A percentile compares a stretch with the other conserved stretches of the same genome.
phyloP scores from a whole-genome alignment of 2,797 vertebrate genomes.

The Helarctos malayanus region DNA sequence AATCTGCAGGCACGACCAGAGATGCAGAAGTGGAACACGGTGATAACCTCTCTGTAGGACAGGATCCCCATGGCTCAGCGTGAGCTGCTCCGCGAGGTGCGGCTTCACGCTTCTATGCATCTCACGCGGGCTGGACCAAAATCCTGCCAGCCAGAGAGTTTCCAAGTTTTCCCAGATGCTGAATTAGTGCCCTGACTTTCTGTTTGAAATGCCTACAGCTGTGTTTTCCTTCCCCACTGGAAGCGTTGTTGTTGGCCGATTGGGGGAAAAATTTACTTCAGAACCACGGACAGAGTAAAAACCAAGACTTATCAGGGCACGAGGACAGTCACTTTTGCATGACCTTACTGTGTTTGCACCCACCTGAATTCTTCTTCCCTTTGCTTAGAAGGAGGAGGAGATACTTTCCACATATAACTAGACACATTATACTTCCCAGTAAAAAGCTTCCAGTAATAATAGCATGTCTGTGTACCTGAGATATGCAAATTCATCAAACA shows the following conservation, averaged over 20 bases:
- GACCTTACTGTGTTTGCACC: background rate
- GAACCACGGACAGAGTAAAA: background rate
- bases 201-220: background rate
- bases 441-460: background rate
- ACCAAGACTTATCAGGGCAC: accelerated
- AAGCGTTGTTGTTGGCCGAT: background rate
- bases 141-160: background rate
- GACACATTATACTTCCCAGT: background rate
- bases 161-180: background rate
- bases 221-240: background rate
- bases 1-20: background rate
- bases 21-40: background rate
- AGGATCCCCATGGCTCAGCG: too few species aligned
- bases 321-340: background rate
- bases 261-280: background rate
- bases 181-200: background rate
- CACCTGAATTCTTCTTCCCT: background rate
- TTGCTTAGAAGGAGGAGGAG: background rate
- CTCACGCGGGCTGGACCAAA: too few species aligned
- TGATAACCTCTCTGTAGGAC: background rate
- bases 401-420: background rate
- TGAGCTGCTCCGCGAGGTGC: too few species aligned
- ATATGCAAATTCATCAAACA: background rate
- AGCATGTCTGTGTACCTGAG: background rate
- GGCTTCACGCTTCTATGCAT: background rate